Evolutionary conservation across 1,140 invertebrate genomes (phyloP), one percentile per base, ranked within the genome.

Genomic region (Drosophila erecta): DNA sequence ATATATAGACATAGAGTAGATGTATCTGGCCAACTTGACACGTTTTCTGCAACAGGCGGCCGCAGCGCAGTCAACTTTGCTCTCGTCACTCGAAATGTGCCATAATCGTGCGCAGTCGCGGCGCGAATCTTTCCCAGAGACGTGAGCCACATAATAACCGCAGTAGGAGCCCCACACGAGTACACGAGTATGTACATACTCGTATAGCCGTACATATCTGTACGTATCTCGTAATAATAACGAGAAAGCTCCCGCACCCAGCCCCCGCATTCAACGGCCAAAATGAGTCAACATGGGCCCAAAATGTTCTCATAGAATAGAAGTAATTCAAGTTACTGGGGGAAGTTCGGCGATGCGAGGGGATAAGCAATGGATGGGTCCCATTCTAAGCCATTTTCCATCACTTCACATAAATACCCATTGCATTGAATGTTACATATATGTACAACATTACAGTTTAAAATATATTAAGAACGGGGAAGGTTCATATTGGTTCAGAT

Each of bases 21-120:
- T 73, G 50, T 87, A 83, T 79, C 71, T 79, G 75, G 67, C 76
- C 76, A 89, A 87, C 83, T 87, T 87, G 84, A 87, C 79, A 87
- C 83, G 83, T 87, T 87, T 87, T 79, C 84, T 83, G 80, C 80
- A 81, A 81, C 74, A 76, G 71, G 72, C 72, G 57, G 62, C 20
- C 20, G 49, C 53, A 70, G 37, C 49, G 54, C 44, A 76, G 54
- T 66, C 72, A 75, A 76, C 62, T 81, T 61, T 69, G 69, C 61
- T 75, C 70, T 76, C 71, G 76, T 79, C 76, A 79, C 74, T 79
- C 69, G 61, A 86, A 87, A 79, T 83, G 83, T 86, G 83, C 62
- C 84, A 83, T 87, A 86, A 87, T 86, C 84, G 79, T 86, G 83
- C 83, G 83, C 81, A 87, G 81, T 83, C 81, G 81, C 83, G 66